Base-by-base conservation (phyloP, 1,140 invertebrate genomes). In the Venturia canescens region DNA sequence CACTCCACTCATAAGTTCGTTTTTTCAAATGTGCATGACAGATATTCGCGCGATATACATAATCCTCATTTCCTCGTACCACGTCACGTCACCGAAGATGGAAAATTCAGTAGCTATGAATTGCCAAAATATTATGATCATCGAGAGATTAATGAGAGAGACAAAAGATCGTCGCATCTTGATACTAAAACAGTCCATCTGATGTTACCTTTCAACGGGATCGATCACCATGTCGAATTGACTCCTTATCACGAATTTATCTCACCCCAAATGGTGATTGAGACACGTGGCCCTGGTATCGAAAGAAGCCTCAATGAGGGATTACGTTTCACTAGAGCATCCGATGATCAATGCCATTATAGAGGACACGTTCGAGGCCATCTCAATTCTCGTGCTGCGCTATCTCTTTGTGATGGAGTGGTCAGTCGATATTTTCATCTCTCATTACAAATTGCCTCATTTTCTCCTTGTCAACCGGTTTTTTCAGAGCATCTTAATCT, bases 351-450 rank as follows among this genome's bases (percentile, higher is more conserved):
- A 75, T 95, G 94, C 82, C 93, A 94, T 86, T 94, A 93, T 83
- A 89, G 89, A 9, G 94, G 94, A 5, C 81, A 84, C 34, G 87
- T 95, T 38, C 87, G 89, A 66, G 93, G 92, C 50, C 87, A 92
- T n/a, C 57, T 82, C 0, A 81, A 89, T 60, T 94, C 94, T 0
- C 89, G 87, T 53, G 94, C 92, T 7, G 94, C 94, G 9, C 79
- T 95, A n/a, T 94, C 94, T 29, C 89, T 93, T 0, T 95, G 94
- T 82, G 89, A 94, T 69, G 94, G 94, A 31, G 89, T 95, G 92
- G 94, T 95, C 90, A 92, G 93, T 93, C 67, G 26, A 63, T 81
- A 80, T 50, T 78, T 83, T 26, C 11, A 53, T 63, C n/a, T 63
- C 60, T 63, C 13, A 63, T 6, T 26, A 63, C 21, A 7, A 44